Evolutionary conservation across 2,797 vertebrate genomes (phyloP), one percentile per base, ranked within the genome.

Genomic region (Ctenopoma kingsleyae): DNA sequence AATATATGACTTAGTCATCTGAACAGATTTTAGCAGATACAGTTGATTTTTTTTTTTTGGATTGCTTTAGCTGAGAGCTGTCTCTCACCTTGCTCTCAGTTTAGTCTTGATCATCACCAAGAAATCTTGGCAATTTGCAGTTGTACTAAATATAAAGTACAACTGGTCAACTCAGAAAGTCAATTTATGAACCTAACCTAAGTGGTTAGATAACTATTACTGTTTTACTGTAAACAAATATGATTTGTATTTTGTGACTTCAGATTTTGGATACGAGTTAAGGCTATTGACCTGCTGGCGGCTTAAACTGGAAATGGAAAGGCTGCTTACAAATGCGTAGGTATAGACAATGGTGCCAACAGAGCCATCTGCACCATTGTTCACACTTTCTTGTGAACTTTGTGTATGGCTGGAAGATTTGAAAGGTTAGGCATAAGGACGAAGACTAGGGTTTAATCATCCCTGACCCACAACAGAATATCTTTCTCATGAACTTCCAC

Each of bases 21-120:
- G 44, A 71, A 48, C 30, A 70, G 19, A 66, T 62, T 64, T 67
- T n/a, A 51, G 48, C 11, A 48, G 40, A 75, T 12, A 43, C n/a
- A 23, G 27, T 46, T 60, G 50, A 57, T 73, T 50, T 5, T 57
- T 60, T 27, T 53, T 10, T 57, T 64, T 27, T 53, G 38, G 23
- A 30, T 35, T 8, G 40, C 5, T 74, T 67, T 38, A 40, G 38
- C 53, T 27, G 50, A 36, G 22, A 55, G 3, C 1, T 51, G 1
- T 30, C 27, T 30, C 60, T 53, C 4, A 49, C 16, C 54, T 20
- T 53, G 16, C 36, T 38, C 16, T 40, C 4, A 32, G 46, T 57
- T 65, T 46, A 4, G 6, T 32, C 30, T 12, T 36, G 12, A 40
- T 15, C 13, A 40, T 40, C 11, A 15, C 13, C 4, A 36, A 15